These are phyloP conservation scores for Lasiurus borealis DNA, from an alignment of 2,113 vertebrate species.

Conservation along the genomic window DNA sequence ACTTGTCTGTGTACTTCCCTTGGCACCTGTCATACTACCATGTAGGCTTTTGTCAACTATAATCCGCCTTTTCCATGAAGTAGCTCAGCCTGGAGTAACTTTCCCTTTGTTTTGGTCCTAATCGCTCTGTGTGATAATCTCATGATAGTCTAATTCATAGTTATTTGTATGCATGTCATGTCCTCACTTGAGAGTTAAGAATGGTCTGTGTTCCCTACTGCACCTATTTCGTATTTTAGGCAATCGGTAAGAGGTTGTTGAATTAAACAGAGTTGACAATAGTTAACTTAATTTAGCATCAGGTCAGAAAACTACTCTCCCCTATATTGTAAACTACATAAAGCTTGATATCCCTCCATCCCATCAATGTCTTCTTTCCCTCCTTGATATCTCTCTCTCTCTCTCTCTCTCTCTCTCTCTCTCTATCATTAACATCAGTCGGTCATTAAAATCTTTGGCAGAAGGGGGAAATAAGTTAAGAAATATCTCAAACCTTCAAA, in stretches of 20 bases:
- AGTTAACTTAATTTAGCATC: conserved; percentile 10
- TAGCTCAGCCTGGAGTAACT: neutral
- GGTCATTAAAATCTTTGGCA: neutral
- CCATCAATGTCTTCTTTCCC: neutral
- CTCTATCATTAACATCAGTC: neutral
- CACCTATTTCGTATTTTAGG: neutral
- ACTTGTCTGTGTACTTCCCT: neutral
- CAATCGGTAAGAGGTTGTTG: neutral
- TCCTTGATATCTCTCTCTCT: neutral
- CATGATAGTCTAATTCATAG: neutral
- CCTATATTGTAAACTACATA: neutral
- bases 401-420: no score
- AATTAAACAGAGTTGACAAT: neutral
- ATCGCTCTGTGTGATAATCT: neutral
- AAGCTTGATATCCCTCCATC: neutral
- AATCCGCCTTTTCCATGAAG: neutral
- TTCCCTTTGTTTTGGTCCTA: neutral
- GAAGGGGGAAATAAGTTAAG: neutral
- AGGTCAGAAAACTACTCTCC: neutral
- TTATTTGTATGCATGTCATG: neutral
- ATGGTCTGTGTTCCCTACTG: neutral
- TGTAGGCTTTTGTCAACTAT: neutral
- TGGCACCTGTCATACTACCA: neutral
- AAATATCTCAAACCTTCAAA: conserved; percentile 51
- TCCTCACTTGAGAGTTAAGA: neutral